A percentile compares a stretch with the other conserved stretches of the same genome.
phyloP scores from a whole-genome alignment of 2,113 vertebrate genomes.

The Eleginops maclovinus region DNA sequence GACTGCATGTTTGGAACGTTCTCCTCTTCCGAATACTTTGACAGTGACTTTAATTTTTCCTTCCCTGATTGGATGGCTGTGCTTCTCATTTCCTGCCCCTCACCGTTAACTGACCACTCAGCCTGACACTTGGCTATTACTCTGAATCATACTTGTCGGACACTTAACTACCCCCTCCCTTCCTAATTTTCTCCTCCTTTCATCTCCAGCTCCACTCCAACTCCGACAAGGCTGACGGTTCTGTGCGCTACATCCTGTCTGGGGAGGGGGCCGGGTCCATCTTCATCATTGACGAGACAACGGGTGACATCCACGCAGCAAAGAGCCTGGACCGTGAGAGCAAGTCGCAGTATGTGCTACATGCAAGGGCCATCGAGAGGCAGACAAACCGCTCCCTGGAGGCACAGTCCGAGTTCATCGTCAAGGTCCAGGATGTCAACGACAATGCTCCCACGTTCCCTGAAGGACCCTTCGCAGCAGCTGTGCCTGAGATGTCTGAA shows the following conservation, averaged over 20 bases:
- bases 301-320: conserved; percentile 92
- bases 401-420: conserved; percentile 94
- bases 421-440: conserved; percentile 96
- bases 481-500: conserved; percentile 94
- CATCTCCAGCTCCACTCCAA: conserved; percentile 92
- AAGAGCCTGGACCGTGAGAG: conserved; percentile 93
- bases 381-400: conserved; percentile 90
- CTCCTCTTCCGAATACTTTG: neutral
- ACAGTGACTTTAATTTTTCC: conserved; percentile 17
- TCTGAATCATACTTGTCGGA: conserved; percentile 41
- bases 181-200: conserved; percentile 19
- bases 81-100: conserved; percentile 29
- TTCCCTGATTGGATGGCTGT: conserved; percentile 26
- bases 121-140: conserved; percentile 47
- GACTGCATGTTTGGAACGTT: conserved; percentile 1
- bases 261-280: conserved; percentile 94
- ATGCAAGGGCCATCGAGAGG: conserved; percentile 91
- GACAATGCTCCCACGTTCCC: conserved; percentile 94
- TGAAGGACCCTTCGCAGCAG: conserved; percentile 89
- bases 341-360: conserved; percentile 93
- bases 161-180: conserved; percentile 19
- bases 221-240: conserved; percentile 95
- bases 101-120: conserved; percentile 50
- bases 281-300: conserved; percentile 92
- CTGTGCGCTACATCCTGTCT: conserved; percentile 93